These are phyloP conservation scores for Drosophila percnosoma DNA, from an alignment of 2,888 invertebrate genomes.

Conservation along the genomic window DNA sequence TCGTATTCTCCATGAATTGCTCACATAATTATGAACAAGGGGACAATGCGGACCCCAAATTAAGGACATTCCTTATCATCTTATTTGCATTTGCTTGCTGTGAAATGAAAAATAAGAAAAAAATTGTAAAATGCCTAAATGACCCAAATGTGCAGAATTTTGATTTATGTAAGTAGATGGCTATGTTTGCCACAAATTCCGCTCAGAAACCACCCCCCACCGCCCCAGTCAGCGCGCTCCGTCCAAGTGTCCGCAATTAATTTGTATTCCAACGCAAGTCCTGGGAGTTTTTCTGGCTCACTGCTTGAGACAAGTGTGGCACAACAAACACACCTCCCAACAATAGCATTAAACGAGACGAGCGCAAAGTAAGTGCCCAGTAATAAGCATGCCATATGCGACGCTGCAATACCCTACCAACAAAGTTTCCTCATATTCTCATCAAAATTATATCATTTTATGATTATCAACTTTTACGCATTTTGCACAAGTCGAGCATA, in stretches of 20 bases:
- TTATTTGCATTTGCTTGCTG: slow-evolving; percentile 55
- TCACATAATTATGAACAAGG: slow-evolving; percentile 42
- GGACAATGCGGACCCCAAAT: slow-evolving; percentile 36
- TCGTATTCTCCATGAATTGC: slow-evolving; percentile 26
- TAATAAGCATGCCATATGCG: background rate
- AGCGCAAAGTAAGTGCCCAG: background rate
- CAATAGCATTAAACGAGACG: slow-evolving; percentile 18
- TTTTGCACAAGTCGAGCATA: slow-evolving; percentile 1
- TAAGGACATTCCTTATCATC: slow-evolving; percentile 58
- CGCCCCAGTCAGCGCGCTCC: background rate
- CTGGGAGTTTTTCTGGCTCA: slow-evolving; percentile 11
- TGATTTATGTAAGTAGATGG: slow-evolving; percentile 53
- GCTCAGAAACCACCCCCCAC: background rate
- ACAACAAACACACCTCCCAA: slow-evolving; percentile 58
- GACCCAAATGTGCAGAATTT: slow-evolving; percentile 63
- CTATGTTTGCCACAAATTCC: slow-evolving; percentile 7
- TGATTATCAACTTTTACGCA: background rate
- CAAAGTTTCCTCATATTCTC: background rate
- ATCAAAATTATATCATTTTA: background rate
- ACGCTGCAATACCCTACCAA: slow-evolving; percentile 14
- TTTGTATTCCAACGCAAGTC: slow-evolving; percentile 52
- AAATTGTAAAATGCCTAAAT: slow-evolving; percentile 47
- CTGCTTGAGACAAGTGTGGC: slow-evolving; percentile 43
- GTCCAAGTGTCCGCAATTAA: slow-evolving; percentile 55
- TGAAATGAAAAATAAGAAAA: slow-evolving; percentile 4